Conservation (phyloP, 2,113 vertebrate genomes). For the Rhabdomys dilectus region DNA sequence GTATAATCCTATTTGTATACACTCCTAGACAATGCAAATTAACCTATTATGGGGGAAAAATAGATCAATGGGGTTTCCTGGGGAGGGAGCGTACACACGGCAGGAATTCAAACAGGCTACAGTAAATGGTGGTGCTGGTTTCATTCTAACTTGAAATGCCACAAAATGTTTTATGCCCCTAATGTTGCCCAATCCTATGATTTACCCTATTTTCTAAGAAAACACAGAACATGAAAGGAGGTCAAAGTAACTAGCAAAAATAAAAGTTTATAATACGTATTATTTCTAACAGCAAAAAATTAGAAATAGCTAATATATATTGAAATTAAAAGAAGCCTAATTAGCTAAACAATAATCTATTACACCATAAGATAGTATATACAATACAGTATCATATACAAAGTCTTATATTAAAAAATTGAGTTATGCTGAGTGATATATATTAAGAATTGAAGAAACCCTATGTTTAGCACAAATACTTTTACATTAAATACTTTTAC, state of each 20-base stretch:
- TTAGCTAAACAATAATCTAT: not conserved
- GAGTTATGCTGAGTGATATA: not conserved
- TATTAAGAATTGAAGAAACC: not conserved
- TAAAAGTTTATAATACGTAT: not conserved
- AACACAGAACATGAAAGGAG: not conserved
- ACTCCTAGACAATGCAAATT: slow-evolving; percentile 39
- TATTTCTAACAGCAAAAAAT: not conserved
- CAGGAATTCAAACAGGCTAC: not conserved
- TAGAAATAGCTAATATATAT: not conserved
- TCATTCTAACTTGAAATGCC: not conserved
- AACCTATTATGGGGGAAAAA: not conserved
- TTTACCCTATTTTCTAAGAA: not conserved
- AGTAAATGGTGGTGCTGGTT: not conserved
- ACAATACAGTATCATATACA: not conserved
- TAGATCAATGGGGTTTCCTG: not conserved
- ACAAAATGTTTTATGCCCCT: not conserved
- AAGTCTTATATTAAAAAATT: slow-evolving; percentile 23
- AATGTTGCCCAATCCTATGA: not conserved
- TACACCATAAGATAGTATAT: not conserved
- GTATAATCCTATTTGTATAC: not conserved
- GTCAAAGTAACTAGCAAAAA: not conserved
- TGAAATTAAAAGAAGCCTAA: not conserved
- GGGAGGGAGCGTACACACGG: not conserved
- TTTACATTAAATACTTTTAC: slow-evolving; percentile 43
- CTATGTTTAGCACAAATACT: not conserved